Evolutionary conservation across 2,888 invertebrate genomes (phyloP), one percentile per base, ranked within the genome.

Genomic region (Caenorhabditis japonica): DNA sequence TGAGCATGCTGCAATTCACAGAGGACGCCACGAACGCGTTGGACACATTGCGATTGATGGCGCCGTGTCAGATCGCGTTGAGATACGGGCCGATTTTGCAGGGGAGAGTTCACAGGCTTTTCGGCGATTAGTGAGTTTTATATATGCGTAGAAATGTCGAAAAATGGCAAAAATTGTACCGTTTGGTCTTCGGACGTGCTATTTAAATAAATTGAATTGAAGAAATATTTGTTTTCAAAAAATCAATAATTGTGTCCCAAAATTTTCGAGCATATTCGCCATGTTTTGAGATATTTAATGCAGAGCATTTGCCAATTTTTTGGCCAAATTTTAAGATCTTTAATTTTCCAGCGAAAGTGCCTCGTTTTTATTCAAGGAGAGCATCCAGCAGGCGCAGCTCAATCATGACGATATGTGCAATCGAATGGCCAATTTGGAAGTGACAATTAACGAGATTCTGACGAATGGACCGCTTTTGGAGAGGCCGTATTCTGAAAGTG

Each of bases 101-200:
- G 7, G 79, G 69, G 12, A 44, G 76, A 41, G 34, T 79, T 12
- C 39, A 47, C 19, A 15, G 75, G 15, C 4, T 75, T 0, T 75
- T 77, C 25, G 79, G 79, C 23, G 68, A 79, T 34, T 25, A 17
- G 79, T 76, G 25, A 41, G 51, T 49, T n/a, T n/a, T n/a, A n/a
- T n/a, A n/a, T n/a, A n/a, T n/a, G n/a, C n/a, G n/a, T n/a, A n/a
- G n/a, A n/a, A n/a, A n/a, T n/a, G n/a, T n/a, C n/a, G n/a, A n/a
- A n/a, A n/a, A n/a, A n/a, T n/a, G n/a, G n/a, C n/a, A n/a, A n/a
- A n/a, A n/a, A n/a, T n/a, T n/a, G n/a, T n/a, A n/a, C n/a, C n/a
- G n/a, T n/a, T n/a, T n/a, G n/a, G n/a, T n/a, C n/a, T n/a, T n/a
- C n/a, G n/a, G n/a, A n/a, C n/a, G n/a, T n/a, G n/a, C n/a, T n/a